Evolutionary conservation across 2,888 invertebrate genomes (phyloP).

Genomic region (Limnephilus auricula): DNA sequence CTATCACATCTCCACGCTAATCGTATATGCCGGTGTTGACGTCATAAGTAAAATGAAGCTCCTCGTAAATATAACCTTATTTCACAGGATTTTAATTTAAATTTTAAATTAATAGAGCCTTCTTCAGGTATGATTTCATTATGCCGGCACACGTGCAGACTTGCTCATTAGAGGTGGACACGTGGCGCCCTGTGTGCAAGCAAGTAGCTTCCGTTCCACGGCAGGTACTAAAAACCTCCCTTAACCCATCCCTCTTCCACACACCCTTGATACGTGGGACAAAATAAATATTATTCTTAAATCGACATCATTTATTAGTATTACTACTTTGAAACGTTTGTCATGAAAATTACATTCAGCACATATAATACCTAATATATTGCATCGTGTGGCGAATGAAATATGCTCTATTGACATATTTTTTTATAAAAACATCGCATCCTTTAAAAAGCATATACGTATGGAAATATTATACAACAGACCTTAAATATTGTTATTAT

Average conservation of each 20-base stretch:
- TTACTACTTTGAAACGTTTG: too few relatives aligned
- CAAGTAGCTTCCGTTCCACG: neutral
- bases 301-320: too few relatives aligned
- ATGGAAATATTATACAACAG: too few relatives aligned
- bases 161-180: slow-evolving; percentile 10
- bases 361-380: too few relatives aligned
- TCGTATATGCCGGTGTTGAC: neutral
- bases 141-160: neutral
- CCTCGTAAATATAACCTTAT: neutral
- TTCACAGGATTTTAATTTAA: slow-evolving; percentile 2
- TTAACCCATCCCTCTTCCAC: neutral
- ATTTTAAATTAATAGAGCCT: neutral
- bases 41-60: neutral
- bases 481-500: too few relatives aligned
- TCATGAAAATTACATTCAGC: too few relatives aligned
- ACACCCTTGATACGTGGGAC: neutral
- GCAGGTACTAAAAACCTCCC: neutral
- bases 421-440: too few relatives aligned
- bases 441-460: too few relatives aligned
- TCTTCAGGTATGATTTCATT: neutral
- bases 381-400: too few relatives aligned
- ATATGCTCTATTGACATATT: too few relatives aligned
- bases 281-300: neutral
- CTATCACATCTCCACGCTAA: neutral
- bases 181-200: neutral